Evolutionary conservation across 2,888 invertebrate species (phyloP), one percentile per base, ranked within the genome.

Genomic region (Diarsia brunnea): DNA sequence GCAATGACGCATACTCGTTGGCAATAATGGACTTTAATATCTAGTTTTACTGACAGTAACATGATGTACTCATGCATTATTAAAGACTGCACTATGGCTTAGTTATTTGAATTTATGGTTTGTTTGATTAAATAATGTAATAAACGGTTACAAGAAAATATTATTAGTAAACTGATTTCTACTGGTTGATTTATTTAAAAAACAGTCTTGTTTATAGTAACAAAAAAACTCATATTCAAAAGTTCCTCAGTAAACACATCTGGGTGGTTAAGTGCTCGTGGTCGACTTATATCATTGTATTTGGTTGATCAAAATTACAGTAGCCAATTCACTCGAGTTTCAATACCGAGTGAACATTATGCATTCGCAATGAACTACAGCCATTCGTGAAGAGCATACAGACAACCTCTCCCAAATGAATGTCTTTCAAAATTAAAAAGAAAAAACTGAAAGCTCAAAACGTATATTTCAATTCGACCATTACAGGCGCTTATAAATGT

Each of bases 1-100:
- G 45, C 66, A 73, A 51, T 66, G 55, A 82, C 78, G 82, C 83
- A 65, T 79, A 68, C 58, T 14, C 5, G 67, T 21, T 60, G n/a
- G 16, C 31, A 58, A 47, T 65, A 43, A 60, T 55, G 7, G 14
- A 11, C 47, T 60, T 2, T 31, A 38, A 10, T 73, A 11, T 31
- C 14, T 51, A 14, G 81, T 16, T 63, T 73, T 11, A 81, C 49
- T 49, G 43, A 55, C 16, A 4, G n/a, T 16, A 51, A 24, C 14
- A 31, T 58, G 38, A 49, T n/a, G 43, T 19, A 21, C n/a, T n/a
- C 7, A 1, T n/a, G 2, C 10, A 31, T 75, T n/a, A 31, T 31
- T 45, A 55, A 72, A 1, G 4, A 2, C 11, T 70, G 43, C n/a
- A 58, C 8, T 69, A 24, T 69, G 47, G 61, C 45, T 47, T 38